phyloP scores from a whole-genome alignment of 2,113 vertebrate species.

The Erythrolamprus reginae region DNA sequence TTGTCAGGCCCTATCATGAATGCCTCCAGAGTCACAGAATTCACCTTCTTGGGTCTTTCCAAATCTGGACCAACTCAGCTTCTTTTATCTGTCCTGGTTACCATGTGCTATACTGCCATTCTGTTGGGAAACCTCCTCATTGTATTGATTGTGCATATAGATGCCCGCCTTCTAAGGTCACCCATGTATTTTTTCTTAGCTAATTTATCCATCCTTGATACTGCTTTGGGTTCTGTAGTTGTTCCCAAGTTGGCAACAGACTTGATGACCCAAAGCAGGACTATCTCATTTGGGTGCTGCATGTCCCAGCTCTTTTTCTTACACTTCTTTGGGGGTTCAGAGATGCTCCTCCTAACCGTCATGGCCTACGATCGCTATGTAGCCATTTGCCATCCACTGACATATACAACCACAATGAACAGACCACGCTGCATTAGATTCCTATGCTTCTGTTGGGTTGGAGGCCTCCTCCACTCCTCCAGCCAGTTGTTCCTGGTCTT shows the following conservation, averaged over 20 bases:
- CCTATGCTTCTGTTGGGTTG: slow-evolving; percentile 43
- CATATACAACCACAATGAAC: slow-evolving; percentile 51
- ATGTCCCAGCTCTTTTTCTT: slow-evolving; percentile 61
- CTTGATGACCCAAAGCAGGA: not conserved
- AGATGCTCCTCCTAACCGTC: slow-evolving; percentile 55
- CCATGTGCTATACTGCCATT: not conserved
- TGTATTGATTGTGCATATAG: slow-evolving; percentile 19
- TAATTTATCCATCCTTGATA: slow-evolving; percentile 55
- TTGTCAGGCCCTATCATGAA: slow-evolving; percentile 1
- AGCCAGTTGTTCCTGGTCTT: slow-evolving; percentile 46
- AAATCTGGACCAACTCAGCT: not conserved
- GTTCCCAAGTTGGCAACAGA: not conserved
- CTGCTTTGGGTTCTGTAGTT: not conserved
- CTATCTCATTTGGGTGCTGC: slow-evolving; percentile 53
- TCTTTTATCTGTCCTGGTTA: not conserved
- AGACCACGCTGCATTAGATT: slow-evolving; percentile 28
- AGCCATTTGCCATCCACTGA: slow-evolving; percentile 59
- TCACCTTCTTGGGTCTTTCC: slow-evolving; percentile 1
- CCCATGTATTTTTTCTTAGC: slow-evolving; percentile 63
- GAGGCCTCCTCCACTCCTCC: slow-evolving; percentile 56
- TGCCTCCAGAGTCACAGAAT: not conserved
- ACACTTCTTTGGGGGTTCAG: slow-evolving; percentile 55
- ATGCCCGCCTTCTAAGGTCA: not conserved
- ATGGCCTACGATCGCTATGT: slow-evolving; percentile 61
- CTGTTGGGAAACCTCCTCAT: slow-evolving; percentile 56